These are phyloP conservation scores for Crotalus helleri DNA, from an alignment of 2,113 vertebrate genomes.

Conservation along the genomic window DNA sequence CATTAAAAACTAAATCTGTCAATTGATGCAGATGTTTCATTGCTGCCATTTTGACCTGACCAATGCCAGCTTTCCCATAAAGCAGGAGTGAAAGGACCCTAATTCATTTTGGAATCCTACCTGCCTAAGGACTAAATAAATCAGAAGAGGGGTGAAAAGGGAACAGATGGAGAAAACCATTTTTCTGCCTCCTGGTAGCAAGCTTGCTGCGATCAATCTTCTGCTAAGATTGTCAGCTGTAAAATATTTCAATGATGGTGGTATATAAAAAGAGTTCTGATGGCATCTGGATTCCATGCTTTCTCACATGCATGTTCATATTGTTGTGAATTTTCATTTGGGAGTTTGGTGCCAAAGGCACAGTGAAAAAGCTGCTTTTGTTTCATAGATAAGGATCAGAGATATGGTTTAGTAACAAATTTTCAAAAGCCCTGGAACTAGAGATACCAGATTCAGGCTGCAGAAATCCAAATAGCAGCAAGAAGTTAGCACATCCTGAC, in stretches of 20 bases:
- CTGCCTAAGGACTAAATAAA: not conserved
- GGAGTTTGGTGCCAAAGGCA: not conserved
- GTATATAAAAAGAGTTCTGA: not conserved
- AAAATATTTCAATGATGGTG: conserved; percentile 2
- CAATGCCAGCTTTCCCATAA: not conserved
- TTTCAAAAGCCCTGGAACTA: not conserved
- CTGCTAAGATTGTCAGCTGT: conserved; percentile 13
- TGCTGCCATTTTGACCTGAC: not conserved
- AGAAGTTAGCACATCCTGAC: not conserved
- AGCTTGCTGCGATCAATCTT: not conserved
- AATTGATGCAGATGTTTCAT: not conserved
- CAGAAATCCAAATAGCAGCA: not conserved
- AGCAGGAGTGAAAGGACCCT: not conserved
- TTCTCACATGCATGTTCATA: not conserved
- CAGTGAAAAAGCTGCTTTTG: not conserved
- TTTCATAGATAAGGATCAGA: not conserved
- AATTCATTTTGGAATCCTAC: not conserved
- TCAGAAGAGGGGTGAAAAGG: not conserved
- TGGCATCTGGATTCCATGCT: not conserved
- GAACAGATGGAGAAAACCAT: conserved; percentile 11
- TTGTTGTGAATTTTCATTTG: not conserved
- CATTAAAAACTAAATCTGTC: not conserved
- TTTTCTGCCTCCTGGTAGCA: not conserved
- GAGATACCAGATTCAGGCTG: not conserved
- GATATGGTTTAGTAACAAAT: not conserved